Base-by-base conservation (phyloP, 2,888 invertebrate species). In the Ennomos erosarius region DNA sequence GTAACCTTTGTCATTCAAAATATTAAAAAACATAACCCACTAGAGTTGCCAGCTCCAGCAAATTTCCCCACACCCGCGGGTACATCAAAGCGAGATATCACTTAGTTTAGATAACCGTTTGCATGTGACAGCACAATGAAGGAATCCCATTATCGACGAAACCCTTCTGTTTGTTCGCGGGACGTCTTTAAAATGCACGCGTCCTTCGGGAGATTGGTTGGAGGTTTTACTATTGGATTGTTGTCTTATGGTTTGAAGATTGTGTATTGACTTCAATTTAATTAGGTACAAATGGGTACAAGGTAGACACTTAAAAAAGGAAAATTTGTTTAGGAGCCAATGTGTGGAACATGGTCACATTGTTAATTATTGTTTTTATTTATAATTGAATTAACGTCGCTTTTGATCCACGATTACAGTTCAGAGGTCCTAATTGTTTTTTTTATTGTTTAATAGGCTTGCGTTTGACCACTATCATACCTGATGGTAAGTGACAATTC, bases 91-190 rank as follows among this genome's bases (percentile, higher is more conserved):
- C 55, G 52, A 36, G 52, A 44, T 51, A 55, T 52, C 58, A 62
- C 64, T 59, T 59, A 59, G 62, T 62, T 62, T 40, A 61, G 58
- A 66, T 50, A 49, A 59, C 43, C 57, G 59, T 58, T 59, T 67
- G 67, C 62, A 56, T 48, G 40, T 67, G 67, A 67, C 67, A 67
- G 67, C 11, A 59, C 61, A 66, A 62, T 62, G 59, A 64, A 58
- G 67, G 64, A 62, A 64, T 64, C 62, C 64, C 51, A 67, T 63
- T 63, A 59, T 67, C 62, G 63, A 53, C 34, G 62, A 59, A 66
- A 57, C 64, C 66, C 64, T 65, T 64, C 61, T 46, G 52, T 59
- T 66, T 64, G 61, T 66, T 44, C 37, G 40, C 55, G 35, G 55
- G 44, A 44, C 53, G 58, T 61, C 63, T 59, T 53, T 52, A 51